These are phyloP conservation scores for Drosophila miranda DNA, from an alignment of 1,140 invertebrate genomes.

Conservation along the genomic window DNA sequence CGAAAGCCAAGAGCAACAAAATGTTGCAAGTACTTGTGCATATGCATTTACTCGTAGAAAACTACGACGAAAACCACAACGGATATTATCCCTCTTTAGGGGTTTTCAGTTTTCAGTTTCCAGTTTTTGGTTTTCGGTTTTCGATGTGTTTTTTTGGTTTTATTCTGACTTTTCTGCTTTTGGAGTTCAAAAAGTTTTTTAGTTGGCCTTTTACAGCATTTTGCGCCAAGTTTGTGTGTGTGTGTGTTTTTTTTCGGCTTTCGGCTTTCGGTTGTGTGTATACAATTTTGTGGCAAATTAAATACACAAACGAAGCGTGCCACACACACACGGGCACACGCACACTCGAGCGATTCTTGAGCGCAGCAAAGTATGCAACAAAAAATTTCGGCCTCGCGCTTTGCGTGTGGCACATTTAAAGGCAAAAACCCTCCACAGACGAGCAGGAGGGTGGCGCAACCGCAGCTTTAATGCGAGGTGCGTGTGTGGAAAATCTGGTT, in stretches of 20 bases:
- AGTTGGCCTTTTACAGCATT: conserved; percentile 68
- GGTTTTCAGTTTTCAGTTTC: no score
- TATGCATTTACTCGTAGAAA: conserved; percentile 9
- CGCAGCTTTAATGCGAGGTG: conserved; percentile 25
- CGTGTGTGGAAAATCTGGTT: conserved; percentile 1
- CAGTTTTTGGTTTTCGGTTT: neutral
- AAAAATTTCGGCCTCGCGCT: conserved; percentile 53
- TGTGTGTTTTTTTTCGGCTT: no score
- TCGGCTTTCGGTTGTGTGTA: conserved; percentile 45
- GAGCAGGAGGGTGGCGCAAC: neutral
- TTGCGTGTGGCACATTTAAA: conserved; percentile 60
- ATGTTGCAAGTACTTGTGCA: conserved; percentile 3
- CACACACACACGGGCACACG: conserved; percentile 4
- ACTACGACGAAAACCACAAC: conserved; percentile 32
- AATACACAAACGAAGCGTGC: conserved; percentile 66
- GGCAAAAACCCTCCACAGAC: conserved; percentile 13
- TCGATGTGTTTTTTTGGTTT: conserved; percentile 31
- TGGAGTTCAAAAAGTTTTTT: conserved; percentile 59
- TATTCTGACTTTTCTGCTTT: conserved; percentile 26
- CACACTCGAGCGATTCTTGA: conserved; percentile 17
- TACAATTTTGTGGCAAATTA: conserved; percentile 79
- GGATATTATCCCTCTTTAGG: conserved; percentile 52
- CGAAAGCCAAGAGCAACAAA: conserved; percentile 8
- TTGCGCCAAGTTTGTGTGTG: conserved; percentile 19
- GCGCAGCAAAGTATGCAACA: conserved; percentile 69